Conservation (phyloP, 1,140 invertebrate genomes). For the Halictus rubicundus region DNA sequence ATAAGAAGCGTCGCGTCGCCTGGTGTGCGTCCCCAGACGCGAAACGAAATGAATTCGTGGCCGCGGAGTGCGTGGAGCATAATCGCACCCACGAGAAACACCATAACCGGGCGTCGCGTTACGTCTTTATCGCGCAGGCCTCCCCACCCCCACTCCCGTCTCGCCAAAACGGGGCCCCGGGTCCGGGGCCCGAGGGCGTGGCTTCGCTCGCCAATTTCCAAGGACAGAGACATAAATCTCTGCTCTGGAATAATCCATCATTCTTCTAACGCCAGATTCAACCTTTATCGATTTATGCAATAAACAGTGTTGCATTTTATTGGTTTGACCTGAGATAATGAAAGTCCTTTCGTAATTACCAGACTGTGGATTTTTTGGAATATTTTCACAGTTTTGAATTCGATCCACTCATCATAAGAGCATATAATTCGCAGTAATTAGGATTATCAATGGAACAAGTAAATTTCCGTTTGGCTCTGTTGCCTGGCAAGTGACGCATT, state of each 20-base stretch:
- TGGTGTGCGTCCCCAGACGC: background rate
- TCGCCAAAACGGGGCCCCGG: slow-evolving; percentile 8
- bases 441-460: too few relatives aligned
- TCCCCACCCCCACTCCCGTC: background rate
- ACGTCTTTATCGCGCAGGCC: slow-evolving; percentile 45
- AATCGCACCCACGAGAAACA: slow-evolving; percentile 53
- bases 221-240: slow-evolving; percentile 49
- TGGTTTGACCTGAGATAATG: too few relatives aligned
- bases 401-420: too few relatives aligned
- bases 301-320: too few relatives aligned
- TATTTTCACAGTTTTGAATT: too few relatives aligned
- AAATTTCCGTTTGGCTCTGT: too few relatives aligned
- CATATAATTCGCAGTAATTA: too few relatives aligned
- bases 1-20: slow-evolving; percentile 32
- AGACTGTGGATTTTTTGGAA: too few relatives aligned
- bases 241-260: background rate
- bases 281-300: too few relatives aligned
- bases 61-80: slow-evolving; percentile 19
- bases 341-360: too few relatives aligned
- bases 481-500: too few relatives aligned
- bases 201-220: slow-evolving; percentile 30
- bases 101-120: slow-evolving; percentile 47
- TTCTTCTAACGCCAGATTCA: too few relatives aligned
- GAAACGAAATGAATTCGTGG: slow-evolving; percentile 35
- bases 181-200: slow-evolving; percentile 39